Percentiles rank a stretch among this genome's conserved stretches.
These are phyloP conservation scores for Leucoma salicis DNA, from an alignment of 2,888 invertebrate genomes.

Conservation along the genomic window DNA sequence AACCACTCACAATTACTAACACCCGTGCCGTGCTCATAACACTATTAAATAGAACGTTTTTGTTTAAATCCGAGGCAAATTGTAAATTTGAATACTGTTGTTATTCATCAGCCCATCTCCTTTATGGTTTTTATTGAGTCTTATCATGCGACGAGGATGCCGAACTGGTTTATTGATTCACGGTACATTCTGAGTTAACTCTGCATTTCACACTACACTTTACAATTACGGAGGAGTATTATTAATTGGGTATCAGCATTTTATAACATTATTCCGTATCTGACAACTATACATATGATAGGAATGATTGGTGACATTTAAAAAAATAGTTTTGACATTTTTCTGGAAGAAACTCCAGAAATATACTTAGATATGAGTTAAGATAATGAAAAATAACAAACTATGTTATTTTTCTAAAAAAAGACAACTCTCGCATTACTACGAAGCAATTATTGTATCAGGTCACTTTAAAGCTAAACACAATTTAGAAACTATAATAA, in stretches of 20 bases:
- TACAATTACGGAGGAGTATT: constrained; percentile 39
- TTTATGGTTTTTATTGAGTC: constrained; percentile 67
- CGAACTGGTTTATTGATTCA: constrained; percentile 74
- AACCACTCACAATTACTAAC: constrained; percentile 38
- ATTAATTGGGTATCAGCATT: constrained; percentile 34
- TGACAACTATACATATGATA: constrained; percentile 14
- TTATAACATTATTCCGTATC: constrained; percentile 22
- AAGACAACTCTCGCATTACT: too few species aligned
- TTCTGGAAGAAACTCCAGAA: too few species aligned
- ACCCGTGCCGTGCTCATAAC: constrained; percentile 66
- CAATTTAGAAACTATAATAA: too few species aligned
- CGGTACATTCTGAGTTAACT: constrained; percentile 53
- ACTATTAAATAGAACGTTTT: constrained; percentile 79
- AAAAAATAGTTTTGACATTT: too few species aligned
- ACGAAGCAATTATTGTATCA: too few species aligned
- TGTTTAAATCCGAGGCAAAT: constrained; percentile 80
- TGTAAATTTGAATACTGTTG: constrained; percentile 77
- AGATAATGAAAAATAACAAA: too few species aligned
- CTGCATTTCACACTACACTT: constrained; percentile 61
- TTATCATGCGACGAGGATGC: constrained; percentile 72
- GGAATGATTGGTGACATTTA: too few species aligned
- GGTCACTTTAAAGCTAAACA: too few species aligned
- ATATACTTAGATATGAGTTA: too few species aligned
- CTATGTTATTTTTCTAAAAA: too few species aligned
- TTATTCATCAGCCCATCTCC: constrained; percentile 65